Evolutionary conservation across 2,113 vertebrate genomes (phyloP).

Genomic region (Lagopus leucura): DNA sequence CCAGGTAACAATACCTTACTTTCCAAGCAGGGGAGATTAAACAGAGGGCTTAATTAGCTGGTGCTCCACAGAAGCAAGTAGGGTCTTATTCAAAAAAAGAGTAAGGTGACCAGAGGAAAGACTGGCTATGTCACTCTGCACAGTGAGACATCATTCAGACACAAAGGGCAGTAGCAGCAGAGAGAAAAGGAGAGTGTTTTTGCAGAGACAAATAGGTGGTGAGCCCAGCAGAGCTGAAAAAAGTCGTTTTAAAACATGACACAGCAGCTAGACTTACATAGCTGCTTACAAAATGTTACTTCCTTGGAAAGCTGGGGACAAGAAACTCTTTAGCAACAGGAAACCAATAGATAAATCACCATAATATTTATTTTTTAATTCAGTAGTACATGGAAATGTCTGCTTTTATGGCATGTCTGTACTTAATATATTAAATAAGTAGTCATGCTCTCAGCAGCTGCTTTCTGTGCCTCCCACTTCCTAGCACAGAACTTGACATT

Average conservation of each 20-base stretch:
- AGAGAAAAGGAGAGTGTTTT: not conserved
- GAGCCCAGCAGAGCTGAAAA: not conserved
- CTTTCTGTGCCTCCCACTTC: not conserved
- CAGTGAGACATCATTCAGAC: not conserved
- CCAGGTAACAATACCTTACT: not conserved
- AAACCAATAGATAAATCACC: not conserved
- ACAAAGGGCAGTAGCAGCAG: fast-evolving
- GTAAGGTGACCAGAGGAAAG: not conserved
- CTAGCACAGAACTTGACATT: not conserved
- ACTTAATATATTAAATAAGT: not conserved
- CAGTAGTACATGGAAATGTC: not conserved
- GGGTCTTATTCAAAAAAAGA: not conserved
- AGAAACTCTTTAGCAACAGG: not conserved
- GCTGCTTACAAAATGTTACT: not conserved
- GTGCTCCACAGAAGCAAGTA: not conserved
- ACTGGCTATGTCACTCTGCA: not conserved
- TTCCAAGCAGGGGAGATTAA: not conserved
- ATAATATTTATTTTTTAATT: constrained; percentile 9
- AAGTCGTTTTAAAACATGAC: not conserved
- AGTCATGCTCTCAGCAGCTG: not conserved
- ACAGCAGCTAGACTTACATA: not conserved
- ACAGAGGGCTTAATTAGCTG: not conserved
- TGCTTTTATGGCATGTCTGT: not conserved
- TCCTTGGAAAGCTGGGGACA: constrained; percentile 7
- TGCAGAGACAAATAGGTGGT: not conserved